These are phyloP conservation scores for Natator depressus DNA, from an alignment of 2,113 vertebrate genomes.

Conservation along the genomic window DNA sequence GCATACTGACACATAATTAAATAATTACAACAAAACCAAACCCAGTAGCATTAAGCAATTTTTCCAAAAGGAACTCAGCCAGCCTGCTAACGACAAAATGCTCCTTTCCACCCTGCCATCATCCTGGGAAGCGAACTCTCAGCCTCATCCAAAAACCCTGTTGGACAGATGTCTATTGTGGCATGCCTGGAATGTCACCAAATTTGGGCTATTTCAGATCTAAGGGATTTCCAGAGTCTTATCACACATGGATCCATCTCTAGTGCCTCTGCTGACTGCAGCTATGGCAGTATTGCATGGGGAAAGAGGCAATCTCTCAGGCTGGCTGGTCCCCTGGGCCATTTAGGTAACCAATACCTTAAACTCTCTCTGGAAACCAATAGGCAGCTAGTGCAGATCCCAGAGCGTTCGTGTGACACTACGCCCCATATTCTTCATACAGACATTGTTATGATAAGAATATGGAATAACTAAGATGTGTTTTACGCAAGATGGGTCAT, in stretches of 20 bases:
- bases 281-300: neutral
- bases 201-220: neutral
- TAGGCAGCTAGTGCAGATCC: neutral
- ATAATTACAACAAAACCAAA: slow-evolving; percentile 36
- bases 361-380: neutral
- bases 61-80: slow-evolving; percentile 38
- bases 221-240: slow-evolving; percentile 26
- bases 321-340: neutral
- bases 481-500: too few species aligned
- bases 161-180: slow-evolving; percentile 16
- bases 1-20: slow-evolving; percentile 32
- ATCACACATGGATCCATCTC: neutral
- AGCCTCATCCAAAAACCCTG: neutral
- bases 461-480: too few species aligned
- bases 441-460: too few species aligned
- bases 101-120: slow-evolving; percentile 39
- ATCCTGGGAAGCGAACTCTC: neutral
- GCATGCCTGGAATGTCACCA: slow-evolving; percentile 16
- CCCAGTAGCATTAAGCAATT: slow-evolving; percentile 19
- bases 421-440: too few species aligned
- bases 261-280: neutral
- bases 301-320: neutral
- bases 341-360: neutral
- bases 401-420: neutral
- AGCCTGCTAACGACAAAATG: neutral